Evolutionary conservation across 92 coral and sea anemone species (phyloP).

Genomic region (Epizoanthus stellaris): DNA sequence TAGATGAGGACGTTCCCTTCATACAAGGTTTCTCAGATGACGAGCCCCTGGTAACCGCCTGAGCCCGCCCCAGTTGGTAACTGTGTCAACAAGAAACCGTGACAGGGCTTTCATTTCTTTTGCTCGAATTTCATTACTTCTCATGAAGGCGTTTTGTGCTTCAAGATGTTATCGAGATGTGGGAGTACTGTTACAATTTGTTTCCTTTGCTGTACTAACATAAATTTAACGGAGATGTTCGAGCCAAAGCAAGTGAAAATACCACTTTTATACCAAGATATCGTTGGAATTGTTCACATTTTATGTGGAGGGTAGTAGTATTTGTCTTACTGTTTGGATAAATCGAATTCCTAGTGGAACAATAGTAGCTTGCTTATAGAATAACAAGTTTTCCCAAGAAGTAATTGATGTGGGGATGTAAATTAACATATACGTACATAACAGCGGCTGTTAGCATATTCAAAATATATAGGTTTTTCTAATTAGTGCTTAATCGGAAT

Average conservation of each 20-base stretch:
- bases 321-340: not conserved
- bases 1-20: conserved; percentile 88
- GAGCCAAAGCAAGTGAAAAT: conserved; percentile 6
- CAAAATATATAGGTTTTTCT: too few relatives aligned
- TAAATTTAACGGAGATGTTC: not conserved
- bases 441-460: too few relatives aligned
- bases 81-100: not conserved
- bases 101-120: not conserved
- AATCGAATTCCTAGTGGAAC: not conserved
- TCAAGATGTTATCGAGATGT: too few relatives aligned
- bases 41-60: conserved; percentile 96
- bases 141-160: not conserved
- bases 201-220: not conserved
- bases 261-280: not conserved
- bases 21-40: conserved; percentile 96
- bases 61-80: conserved; percentile 6
- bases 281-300: too few relatives aligned
- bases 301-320: too few relatives aligned
- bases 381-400: not conserved
- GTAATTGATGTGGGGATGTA: not conserved
- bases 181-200: not conserved
- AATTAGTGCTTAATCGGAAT: too few relatives aligned
- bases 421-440: too few relatives aligned
- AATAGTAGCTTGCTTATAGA: not conserved
- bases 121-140: not conserved